Conservation (phyloP, 2,797 vertebrate species). For the Rachycentron canadum region DNA sequence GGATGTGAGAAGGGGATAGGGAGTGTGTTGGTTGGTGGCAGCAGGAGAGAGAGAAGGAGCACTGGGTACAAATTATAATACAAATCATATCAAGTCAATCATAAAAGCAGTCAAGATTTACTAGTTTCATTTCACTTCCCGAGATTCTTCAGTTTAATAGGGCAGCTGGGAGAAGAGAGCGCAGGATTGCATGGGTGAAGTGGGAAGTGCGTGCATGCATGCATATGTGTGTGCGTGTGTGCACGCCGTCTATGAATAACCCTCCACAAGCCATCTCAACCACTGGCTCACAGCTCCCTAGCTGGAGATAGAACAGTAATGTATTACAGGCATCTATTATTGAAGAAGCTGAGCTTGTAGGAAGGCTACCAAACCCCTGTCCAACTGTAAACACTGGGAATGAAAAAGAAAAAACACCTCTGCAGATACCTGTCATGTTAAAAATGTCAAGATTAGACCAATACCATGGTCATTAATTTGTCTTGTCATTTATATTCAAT, state of each 20-base stretch:
- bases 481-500: constrained; percentile 10
- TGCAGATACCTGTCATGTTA: constrained; percentile 31
- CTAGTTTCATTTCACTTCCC: constrained; percentile 86
- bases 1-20: constrained; percentile 63
- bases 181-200: constrained; percentile 76
- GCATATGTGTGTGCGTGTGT: constrained; percentile 29
- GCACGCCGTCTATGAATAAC: constrained; percentile 73
- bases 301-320: constrained; percentile 78
- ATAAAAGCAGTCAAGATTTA: constrained; percentile 85
- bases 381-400: constrained; percentile 72
- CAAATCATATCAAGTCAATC: constrained; percentile 87
- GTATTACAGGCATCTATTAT: constrained; percentile 80
- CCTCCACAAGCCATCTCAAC: constrained; percentile 72
- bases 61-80: constrained; percentile 85
- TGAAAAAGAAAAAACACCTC: constrained; percentile 16
- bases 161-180: constrained; percentile 78
- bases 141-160: constrained; percentile 85
- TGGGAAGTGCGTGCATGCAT: constrained; percentile 66
- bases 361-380: constrained; percentile 66
- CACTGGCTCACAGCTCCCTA: constrained; percentile 74
- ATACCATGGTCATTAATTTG: neutral
- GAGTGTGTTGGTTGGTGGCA: constrained; percentile 66
- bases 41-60: constrained; percentile 66
- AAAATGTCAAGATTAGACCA: constrained; percentile 29
- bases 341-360: constrained; percentile 78